Percentiles rank a stretch among this genome's conserved stretches.
Conservation (phyloP, 1,140 invertebrate genomes). For the Kradibia gibbosae region DNA sequence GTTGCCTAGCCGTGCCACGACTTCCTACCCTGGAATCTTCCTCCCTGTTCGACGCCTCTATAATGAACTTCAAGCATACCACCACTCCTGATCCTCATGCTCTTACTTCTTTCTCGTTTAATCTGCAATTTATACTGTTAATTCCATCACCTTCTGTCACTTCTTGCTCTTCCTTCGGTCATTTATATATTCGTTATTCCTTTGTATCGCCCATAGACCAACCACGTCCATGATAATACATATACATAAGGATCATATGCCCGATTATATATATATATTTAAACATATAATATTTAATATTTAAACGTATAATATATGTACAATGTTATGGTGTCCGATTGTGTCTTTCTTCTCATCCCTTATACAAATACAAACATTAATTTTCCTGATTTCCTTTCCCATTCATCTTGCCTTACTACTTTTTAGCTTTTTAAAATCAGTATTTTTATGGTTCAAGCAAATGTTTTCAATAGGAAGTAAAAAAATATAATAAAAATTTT, state of each 20-base stretch:
- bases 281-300: too few relatives aligned
- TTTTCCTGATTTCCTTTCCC: constrained; percentile 39
- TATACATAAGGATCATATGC: too few relatives aligned
- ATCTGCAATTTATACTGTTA: constrained; percentile 8
- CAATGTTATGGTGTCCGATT: too few relatives aligned
- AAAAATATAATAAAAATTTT: too few relatives aligned
- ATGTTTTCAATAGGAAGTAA: too few relatives aligned
- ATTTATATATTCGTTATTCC: constrained; percentile 23
- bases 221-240: not conserved
- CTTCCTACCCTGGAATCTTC: not conserved
- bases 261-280: too few relatives aligned
- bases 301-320: too few relatives aligned
- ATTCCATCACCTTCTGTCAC: constrained; percentile 40
- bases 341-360: not conserved
- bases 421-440: not conserved
- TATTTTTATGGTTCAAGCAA: not conserved
- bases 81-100: not conserved
- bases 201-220: not conserved
- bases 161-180: not conserved
- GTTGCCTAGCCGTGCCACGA: too few relatives aligned
- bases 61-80: not conserved
- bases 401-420: constrained; percentile 30
- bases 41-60: not conserved
- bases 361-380: constrained; percentile 29
- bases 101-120: not conserved